Evolutionary conservation across 2,888 invertebrate species (phyloP).

Genomic region (Linnaemya vulpina): DNA sequence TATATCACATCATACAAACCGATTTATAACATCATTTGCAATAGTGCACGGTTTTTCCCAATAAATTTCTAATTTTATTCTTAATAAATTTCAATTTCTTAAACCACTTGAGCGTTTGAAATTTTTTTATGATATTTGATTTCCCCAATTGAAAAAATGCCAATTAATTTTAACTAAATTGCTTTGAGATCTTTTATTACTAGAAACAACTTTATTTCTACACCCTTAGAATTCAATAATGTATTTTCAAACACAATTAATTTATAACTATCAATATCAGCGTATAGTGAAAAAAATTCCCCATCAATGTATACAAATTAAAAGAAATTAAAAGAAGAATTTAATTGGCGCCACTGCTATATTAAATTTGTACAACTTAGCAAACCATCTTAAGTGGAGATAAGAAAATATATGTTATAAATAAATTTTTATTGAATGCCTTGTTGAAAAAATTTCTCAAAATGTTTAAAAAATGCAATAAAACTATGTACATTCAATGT

Average conservation of each 20-base stretch:
- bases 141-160: constrained; percentile 12
- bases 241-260: constrained; percentile 30
- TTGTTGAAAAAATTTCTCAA: too few relatives aligned
- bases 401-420: not conserved
- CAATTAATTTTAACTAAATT: constrained; percentile 28
- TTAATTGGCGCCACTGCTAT: constrained; percentile 42
- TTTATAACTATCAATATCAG: constrained; percentile 35
- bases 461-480: too few relatives aligned
- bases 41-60: not conserved
- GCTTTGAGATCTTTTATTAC: not conserved
- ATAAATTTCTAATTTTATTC: not conserved
- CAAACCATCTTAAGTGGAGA: not conserved
- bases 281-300: not conserved
- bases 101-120: not conserved
- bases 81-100: not conserved
- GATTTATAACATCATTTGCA: not conserved
- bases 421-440: too few relatives aligned
- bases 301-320: constrained; percentile 31
- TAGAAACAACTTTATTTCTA: constrained; percentile 7
- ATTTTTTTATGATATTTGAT: not conserved
- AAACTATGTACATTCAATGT: too few relatives aligned
- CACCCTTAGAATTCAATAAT: constrained; percentile 14
- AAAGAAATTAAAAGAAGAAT: constrained; percentile 35
- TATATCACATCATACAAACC: too few relatives aligned
- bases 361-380: not conserved